Percentiles rank a stretch among this genome's conserved stretches.
phyloP scores from a whole-genome alignment of 2,888 invertebrate species.

The Ophion obscuratus region DNA sequence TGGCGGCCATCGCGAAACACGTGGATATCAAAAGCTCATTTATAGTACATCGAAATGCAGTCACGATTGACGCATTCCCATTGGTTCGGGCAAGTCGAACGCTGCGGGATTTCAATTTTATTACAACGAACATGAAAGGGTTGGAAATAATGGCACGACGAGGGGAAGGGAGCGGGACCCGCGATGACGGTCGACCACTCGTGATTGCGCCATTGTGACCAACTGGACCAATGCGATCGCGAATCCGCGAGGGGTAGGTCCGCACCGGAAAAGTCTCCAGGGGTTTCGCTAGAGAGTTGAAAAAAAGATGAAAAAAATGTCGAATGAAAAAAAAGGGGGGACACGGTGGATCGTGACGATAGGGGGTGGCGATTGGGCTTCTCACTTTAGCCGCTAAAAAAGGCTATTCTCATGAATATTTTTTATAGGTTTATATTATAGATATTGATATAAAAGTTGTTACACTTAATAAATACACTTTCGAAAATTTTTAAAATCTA shows the following conservation, averaged over 20 bases:
- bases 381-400: no score
- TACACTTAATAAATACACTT: no score
- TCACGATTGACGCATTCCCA: constrained; percentile 26
- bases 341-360: constrained; percentile 5
- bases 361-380: background rate
- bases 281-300: constrained; percentile 1
- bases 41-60: background rate
- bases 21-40: background rate
- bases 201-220: constrained; percentile 57
- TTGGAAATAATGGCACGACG: background rate
- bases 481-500: no score
- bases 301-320: constrained; percentile 7
- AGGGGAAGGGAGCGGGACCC: background rate
- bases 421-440: no score
- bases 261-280: constrained; percentile 28
- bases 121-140: constrained; percentile 57
- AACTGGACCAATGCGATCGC: constrained; percentile 65
- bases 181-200: background rate
- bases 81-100: constrained; percentile 59
- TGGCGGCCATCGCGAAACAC: constrained; percentile 63
- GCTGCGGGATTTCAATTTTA: constrained; percentile 61
- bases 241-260: constrained; percentile 47
- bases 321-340: constrained; percentile 4
- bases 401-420: no score
- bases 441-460: no score